These are phyloP conservation scores for Melanerpes aurifrons DNA, from an alignment of 2,113 vertebrate genomes.

Conservation along the genomic window DNA sequence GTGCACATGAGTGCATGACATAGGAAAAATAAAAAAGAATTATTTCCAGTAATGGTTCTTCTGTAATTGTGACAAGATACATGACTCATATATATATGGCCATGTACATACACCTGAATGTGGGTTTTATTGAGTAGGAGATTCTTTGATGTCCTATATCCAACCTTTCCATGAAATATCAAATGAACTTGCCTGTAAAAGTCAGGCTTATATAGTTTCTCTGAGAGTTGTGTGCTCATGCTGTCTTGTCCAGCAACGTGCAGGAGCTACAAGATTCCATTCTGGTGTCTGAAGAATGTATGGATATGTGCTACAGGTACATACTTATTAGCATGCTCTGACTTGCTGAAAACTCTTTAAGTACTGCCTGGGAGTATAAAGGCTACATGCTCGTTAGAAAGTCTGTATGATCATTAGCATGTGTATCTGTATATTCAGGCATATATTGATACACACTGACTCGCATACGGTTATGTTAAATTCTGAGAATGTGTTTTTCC, in stretches of 20 bases:
- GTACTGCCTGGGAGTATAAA: background rate
- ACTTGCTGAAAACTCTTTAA: background rate
- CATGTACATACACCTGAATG: background rate
- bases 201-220: background rate
- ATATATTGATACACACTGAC: background rate
- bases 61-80: background rate
- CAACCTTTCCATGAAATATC: background rate
- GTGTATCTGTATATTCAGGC: background rate
- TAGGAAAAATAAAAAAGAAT: background rate
- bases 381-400: background rate
- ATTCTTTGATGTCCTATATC: background rate
- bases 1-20: no score
- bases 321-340: background rate
- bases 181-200: background rate
- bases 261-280: background rate
- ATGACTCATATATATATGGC: background rate
- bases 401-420: background rate
- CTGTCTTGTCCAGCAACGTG: background rate
- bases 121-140: background rate
- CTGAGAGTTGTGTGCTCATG: rapidly evolving
- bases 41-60: background rate
- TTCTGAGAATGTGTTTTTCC: background rate
- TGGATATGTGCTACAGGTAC: background rate
- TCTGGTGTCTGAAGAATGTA: background rate
- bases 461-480: background rate